Base-by-base conservation (phyloP, 2,113 vertebrate genomes). In the Anthoscopus minutus region DNA sequence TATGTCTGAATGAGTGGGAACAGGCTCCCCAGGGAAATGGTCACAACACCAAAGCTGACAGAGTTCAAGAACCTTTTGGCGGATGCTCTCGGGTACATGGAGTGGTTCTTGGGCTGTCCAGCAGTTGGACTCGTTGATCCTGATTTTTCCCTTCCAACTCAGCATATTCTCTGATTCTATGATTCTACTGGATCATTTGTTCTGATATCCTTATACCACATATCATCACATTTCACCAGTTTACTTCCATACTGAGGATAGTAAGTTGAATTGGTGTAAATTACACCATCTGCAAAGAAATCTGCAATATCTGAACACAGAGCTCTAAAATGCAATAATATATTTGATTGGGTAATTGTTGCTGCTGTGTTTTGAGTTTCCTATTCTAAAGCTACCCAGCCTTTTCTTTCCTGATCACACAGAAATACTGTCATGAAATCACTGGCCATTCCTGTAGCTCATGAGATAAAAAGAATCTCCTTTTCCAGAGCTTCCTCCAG, bases 121-220 rank as follows among this genome's bases (percentile, higher is more conserved):
- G 24, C 24, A 30, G 8, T 10, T 21, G 20, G 11, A 70, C 7
- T n/a, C 0, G 0, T 10, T 30, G 24, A 11, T 47, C 40, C 30
- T 31, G 64, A n/a, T 14, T 10, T 11, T 5, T 70, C 7, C 30
- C 21, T 54, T 70, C 30, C 47, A 54, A 11, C 4, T 40, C 56
- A 62, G 13, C 3, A 6, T 8, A 33, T 44, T 58, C 25, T 35
- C 11, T 48, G 40, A 21, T 57, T 21, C 31, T 51, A 3, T 60
- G 38, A 24, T 24, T 45, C 23, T 25, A 31, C 28, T 69, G 48
- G 23, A 57, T 85, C 28, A 42, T 61, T 88, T 77, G 10, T 2
- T 72, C 53, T 73, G 58, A 69, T 8, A 31, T 38, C 30, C 83
- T 95, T 38, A 38, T 61, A 58, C 5, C 1, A 0, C 23, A 13